Base-by-base conservation (phyloP, 2,888 invertebrate species). In the Idaea biselata region DNA sequence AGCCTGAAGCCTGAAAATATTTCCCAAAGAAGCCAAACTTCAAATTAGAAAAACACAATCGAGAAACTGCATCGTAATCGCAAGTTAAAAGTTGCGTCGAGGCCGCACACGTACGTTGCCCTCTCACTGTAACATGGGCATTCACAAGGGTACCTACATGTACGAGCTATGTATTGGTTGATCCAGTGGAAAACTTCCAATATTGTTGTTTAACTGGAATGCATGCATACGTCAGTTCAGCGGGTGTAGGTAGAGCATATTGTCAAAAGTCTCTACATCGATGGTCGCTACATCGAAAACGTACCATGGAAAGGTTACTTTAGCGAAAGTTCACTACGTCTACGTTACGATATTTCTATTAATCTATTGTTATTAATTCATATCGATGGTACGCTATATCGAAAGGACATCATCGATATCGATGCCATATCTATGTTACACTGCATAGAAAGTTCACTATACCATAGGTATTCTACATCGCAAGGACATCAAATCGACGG, bases 21-120 rank as follows among this genome's bases (percentile, higher is more conserved):
- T 0, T 11, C 44, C 6, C 5, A 44, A 14, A 14, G 44, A 4
- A 44, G 14, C 14, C 33, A 33, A 33, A 33, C 33, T 44, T 8
- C 44, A 44, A 44, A 14, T 44, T 44, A 14, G 44, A 44, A 44
- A 44, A 44, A 11, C 14, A 11, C 44, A 44, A 44, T 8, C 14
- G 44, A 73, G 76, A 80, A 76, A 81, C 78, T 76, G 76, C 76
- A 79, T 74, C 73, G 72, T 71, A 73, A 76, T n/a, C n/a, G n/a
- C 76, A 72, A 78, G 75, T 76, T 76, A 78, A 81, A 75, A 72
- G 75, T 73, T 74, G 78, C 78, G 79, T 81, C 81, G 83, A 83
- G 86, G 83, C 81, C 83, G 83, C 72, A 75, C 76, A 73, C 78
- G 88, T 82, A 75, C 88, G 69, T 84, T 87, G 87, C 81, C 82